Percentiles rank a stretch among this genome's conserved stretches.
Conservation (phyloP, 2,888 invertebrate genomes). For the Meta bourneti region DNA sequence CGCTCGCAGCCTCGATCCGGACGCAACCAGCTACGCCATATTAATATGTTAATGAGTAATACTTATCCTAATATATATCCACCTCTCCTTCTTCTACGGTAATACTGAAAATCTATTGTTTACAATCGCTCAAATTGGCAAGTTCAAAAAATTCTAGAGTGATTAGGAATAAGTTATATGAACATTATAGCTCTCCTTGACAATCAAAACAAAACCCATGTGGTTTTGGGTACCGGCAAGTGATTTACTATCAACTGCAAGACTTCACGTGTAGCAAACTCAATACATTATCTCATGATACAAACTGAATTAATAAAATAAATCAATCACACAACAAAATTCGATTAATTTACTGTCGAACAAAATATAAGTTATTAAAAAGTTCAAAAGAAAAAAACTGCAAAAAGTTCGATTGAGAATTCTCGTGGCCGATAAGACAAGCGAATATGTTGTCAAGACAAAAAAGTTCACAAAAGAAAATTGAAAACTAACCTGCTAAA, state of each 20-base stretch:
- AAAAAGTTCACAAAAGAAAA: conserved; percentile 37
- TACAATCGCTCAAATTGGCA: conserved; percentile 56
- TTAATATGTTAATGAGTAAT: conserved; percentile 78
- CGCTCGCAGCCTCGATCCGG: conserved; percentile 76
- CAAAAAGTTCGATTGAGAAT: conserved; percentile 21
- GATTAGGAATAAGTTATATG: conserved; percentile 59
- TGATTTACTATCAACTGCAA: conserved; percentile 71
- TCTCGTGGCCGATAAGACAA: conserved; percentile 28
- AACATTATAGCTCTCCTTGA: conserved; percentile 64
- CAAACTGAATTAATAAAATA: neutral
- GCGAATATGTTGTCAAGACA: conserved; percentile 22
- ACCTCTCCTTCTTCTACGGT: conserved; percentile 70
- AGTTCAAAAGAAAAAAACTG: conserved; percentile 10
- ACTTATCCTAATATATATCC: conserved; percentile 78
- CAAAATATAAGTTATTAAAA: neutral
- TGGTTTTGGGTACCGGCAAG: conserved; percentile 75
- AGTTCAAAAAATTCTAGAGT: conserved; percentile 52
- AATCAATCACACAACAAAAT: neutral
- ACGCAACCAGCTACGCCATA: conserved; percentile 76
- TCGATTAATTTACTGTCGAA: neutral
- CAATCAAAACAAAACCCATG: conserved; percentile 77
- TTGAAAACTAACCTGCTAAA: conserved; percentile 74
- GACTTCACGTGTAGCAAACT: conserved; percentile 62
- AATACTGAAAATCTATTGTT: conserved; percentile 71
- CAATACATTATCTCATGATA: neutral